Base-by-base conservation (phyloP, 2,888 invertebrate species). In the Linnaemya vulpina region DNA sequence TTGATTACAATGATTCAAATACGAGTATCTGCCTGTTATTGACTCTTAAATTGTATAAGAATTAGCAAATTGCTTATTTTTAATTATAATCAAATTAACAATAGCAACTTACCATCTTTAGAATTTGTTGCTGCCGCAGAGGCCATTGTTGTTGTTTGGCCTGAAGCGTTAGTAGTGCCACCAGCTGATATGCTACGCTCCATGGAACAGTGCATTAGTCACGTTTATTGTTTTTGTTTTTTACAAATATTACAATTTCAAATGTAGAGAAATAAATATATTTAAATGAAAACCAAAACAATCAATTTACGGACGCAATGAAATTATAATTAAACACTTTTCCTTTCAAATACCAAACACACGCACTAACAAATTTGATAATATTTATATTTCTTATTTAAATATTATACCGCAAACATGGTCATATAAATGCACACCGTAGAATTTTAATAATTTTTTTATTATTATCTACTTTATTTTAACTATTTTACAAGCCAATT, bases 101-200 rank as follows among this genome's bases (percentile, higher is more conserved):
- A 53, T 22, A 88, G 51, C 20, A 88, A 94, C 95, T 95, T 94
- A 95, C 95, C 95, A 94, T 95, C 95, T 94, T 95, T 95, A 93
- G 94, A 94, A 90, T 92, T 93, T 94, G 94, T 95, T 94, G 94
- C 88, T 94, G 92, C 86, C 46, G 84, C 85, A 73, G 89, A 87
- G 76, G 90, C 88, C 77, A 87, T 89, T 85, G 90, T 89, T 85
- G 90, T 89, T 86, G 90, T 89, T 85, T 86, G 86, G 82, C 87
- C 84, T 93, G 94, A 95, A 92, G 95, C 95, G 88, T 91, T 95
- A 93, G 94, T 95, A 93, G 94, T 95, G 94, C 94, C 95, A 94
- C 94, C 95, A 95, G 94, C 95, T 93, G 94, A 94, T 93, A 94
- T 95, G 93, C 94, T 95, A 94, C 95, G 95, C 94, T 95, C 95